Conservation (phyloP, 2,888 invertebrate species). For the Spodoptera exigua region DNA sequence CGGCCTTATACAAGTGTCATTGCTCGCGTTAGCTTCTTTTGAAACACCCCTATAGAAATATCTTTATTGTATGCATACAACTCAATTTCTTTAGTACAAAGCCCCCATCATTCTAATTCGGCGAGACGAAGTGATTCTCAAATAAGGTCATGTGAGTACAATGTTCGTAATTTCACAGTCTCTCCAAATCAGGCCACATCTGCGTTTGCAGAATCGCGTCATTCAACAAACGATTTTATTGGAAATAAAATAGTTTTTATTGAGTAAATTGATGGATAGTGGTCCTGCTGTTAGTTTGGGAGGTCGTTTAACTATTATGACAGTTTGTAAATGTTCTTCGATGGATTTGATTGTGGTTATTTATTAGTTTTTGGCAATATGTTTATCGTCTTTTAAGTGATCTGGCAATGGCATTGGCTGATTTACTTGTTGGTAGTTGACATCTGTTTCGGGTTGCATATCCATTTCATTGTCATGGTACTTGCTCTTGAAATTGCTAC, state of each 20-base stretch:
- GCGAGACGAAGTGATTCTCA: conserved; percentile 20
- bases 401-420: conserved; percentile 14
- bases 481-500: not conserved
- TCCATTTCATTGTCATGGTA: not conserved
- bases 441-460: not conserved
- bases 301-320: conserved; percentile 34
- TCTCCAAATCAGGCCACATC: conserved; percentile 47
- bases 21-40: not conserved
- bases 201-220: conserved; percentile 48
- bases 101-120: conserved; percentile 19
- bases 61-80: conserved; percentile 12
- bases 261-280: conserved; percentile 52
- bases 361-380: conserved; percentile 25
- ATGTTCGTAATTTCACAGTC: conserved; percentile 42
- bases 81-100: conserved; percentile 19
- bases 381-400: conserved; percentile 36
- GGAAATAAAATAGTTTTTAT: conserved; percentile 54
- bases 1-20: conserved; percentile 2
- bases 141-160: conserved; percentile 48
- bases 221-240: conserved; percentile 53
- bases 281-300: conserved; percentile 26
- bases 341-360: conserved; percentile 32
- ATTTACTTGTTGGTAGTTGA: conserved; percentile 8
- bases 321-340: conserved; percentile 25
- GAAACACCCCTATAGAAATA: conserved; percentile 23